Conservation (phyloP, 2,888 invertebrate species). For the Timema podura region DNA sequence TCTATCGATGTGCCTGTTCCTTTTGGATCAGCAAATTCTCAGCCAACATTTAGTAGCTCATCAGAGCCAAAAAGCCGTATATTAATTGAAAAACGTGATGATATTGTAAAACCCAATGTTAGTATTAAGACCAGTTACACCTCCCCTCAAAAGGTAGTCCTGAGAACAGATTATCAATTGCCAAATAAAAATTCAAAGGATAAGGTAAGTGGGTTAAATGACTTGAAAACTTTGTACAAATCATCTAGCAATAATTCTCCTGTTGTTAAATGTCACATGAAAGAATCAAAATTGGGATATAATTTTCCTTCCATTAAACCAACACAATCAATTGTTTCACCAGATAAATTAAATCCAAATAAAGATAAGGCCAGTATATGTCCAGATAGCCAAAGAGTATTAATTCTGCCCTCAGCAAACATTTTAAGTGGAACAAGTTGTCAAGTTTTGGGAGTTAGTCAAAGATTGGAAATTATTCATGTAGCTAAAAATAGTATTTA, state of each 20-base stretch:
- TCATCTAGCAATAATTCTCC: not conserved
- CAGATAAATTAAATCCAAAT: not conserved
- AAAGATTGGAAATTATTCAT: constrained; percentile 23
- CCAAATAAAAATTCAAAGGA: not conserved
- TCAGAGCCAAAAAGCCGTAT: constrained; percentile 77
- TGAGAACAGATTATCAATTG: not conserved
- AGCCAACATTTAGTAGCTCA: constrained; percentile 64
- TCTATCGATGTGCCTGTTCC: constrained; percentile 41
- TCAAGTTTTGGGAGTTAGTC: not conserved
- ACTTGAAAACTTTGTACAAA: not conserved
- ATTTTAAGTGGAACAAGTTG: not conserved
- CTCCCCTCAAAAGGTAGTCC: not conserved
- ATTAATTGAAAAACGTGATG: constrained; percentile 70
- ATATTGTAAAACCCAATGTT: constrained; percentile 55
- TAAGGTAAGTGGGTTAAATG: not conserved
- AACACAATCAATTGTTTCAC: not conserved
- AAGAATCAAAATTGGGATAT: not conserved
- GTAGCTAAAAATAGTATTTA: constrained; percentile 19
- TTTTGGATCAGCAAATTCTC: constrained; percentile 23
- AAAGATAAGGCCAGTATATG: too few relatives aligned
- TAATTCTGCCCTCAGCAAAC: not conserved
- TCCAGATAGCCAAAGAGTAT: not conserved
- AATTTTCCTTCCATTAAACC: constrained; percentile 6
- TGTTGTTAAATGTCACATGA: constrained; percentile 1
- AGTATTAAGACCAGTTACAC: constrained; percentile 26